These are phyloP conservation scores for Montipora cactus DNA, from an alignment of 64 coral and sea anemone species.

Conservation along the genomic window DNA sequence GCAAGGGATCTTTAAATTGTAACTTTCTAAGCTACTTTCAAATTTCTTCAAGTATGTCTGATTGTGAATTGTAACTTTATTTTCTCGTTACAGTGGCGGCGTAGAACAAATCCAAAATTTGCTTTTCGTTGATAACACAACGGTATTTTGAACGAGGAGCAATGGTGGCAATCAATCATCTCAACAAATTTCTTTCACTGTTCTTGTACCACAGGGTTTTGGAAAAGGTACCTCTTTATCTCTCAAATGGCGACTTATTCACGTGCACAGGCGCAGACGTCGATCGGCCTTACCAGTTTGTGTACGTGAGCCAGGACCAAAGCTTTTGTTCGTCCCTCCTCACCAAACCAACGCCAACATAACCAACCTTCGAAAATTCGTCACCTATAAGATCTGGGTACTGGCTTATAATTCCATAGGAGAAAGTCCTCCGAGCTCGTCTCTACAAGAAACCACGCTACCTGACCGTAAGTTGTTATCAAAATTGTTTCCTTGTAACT, in stretches of 20 bases:
- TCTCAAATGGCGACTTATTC: background rate
- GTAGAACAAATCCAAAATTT: too few relatives aligned
- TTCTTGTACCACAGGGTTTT: slow-evolving; percentile 12
- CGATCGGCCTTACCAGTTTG: slow-evolving; percentile 28
- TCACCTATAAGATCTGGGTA: slow-evolving; percentile 76
- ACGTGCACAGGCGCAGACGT: slow-evolving; percentile 1
- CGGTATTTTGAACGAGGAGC: background rate
- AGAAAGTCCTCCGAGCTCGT: slow-evolving; percentile 59
- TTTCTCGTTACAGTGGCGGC: too few relatives aligned
- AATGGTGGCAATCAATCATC: background rate
- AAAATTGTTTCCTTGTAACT: background rate
- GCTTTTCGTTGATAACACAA: too few relatives aligned
- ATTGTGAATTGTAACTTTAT: too few relatives aligned
- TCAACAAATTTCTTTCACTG: background rate
- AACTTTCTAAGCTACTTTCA: too few relatives aligned
- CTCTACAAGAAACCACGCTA: slow-evolving; percentile 20
- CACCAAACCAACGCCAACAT: slow-evolving; percentile 75
- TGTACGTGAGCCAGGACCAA: slow-evolving; percentile 58
- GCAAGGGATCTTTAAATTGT: too few relatives aligned
- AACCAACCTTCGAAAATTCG: slow-evolving; percentile 80
- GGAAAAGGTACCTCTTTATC: background rate
- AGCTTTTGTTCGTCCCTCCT: slow-evolving; percentile 71
- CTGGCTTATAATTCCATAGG: slow-evolving; percentile 90
- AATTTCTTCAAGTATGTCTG: too few relatives aligned
- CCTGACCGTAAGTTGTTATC: slow-evolving; percentile 66